These are phyloP conservation scores for Diadema setosum DNA, from an alignment of 35 echinoderm and acorn worm species.

Conservation along the genomic window DNA sequence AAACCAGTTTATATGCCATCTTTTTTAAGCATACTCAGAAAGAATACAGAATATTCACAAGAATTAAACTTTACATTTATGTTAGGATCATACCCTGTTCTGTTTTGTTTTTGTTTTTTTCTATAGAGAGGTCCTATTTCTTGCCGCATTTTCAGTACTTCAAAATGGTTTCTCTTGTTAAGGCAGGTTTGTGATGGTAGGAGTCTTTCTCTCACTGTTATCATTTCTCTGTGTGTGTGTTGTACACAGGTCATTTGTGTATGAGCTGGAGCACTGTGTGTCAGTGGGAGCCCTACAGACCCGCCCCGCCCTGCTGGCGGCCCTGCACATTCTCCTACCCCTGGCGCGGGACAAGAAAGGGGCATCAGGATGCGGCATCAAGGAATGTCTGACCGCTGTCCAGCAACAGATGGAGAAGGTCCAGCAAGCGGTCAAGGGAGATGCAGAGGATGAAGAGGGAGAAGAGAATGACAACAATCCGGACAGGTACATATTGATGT, in stretches of 20 bases:
- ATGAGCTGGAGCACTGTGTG: slow-evolving; percentile 30
- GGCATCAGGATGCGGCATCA: slow-evolving; percentile 11
- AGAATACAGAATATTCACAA: no score
- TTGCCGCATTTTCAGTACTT: not conserved
- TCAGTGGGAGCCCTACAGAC: slow-evolving; percentile 15
- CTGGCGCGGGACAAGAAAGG: slow-evolving; percentile 12
- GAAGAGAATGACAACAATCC: not conserved
- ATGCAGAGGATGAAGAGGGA: not conserved
- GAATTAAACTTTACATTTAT: no score
- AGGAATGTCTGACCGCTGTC: slow-evolving; percentile 39
- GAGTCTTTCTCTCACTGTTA: not conserved
- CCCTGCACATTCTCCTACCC: slow-evolving; percentile 14
- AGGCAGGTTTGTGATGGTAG: no score
- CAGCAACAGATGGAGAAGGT: not conserved
- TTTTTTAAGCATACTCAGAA: no score
- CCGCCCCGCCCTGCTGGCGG: slow-evolving; percentile 3
- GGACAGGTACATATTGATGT: not conserved
- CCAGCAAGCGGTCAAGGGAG: not conserved
- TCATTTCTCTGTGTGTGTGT: not conserved
- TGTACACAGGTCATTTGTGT: slow-evolving; percentile 41
- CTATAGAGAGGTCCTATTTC: no score
- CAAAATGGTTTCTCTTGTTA: no score
- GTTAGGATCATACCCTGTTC: no score
- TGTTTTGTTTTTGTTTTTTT: no score
- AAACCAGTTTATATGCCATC: no score